phyloP scores from a whole-genome alignment of 2,888 invertebrate genomes.

The Homarus gammarus region DNA sequence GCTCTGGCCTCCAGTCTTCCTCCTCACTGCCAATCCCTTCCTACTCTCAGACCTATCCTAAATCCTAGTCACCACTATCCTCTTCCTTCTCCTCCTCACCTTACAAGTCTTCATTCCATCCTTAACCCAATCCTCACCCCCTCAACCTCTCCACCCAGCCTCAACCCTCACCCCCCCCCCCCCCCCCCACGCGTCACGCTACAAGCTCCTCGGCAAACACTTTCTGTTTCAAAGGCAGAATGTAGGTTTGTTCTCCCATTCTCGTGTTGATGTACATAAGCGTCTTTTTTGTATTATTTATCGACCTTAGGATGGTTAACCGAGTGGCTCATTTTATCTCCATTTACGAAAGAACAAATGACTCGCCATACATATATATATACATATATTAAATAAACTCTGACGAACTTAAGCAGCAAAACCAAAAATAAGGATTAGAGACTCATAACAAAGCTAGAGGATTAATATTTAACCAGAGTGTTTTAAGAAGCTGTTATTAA shows the following conservation, averaged over 20 bases:
- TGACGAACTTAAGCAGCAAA: slow-evolving; percentile 9
- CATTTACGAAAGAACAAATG: background rate
- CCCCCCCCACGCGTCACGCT: slow-evolving; percentile 18
- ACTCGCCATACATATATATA: background rate
- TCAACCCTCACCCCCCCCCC: background rate
- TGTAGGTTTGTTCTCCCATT: slow-evolving; percentile 36
- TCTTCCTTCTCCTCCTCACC: background rate
- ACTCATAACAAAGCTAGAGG: background rate
- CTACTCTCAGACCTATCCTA: background rate
- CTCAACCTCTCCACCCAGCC: background rate
- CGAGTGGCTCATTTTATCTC: slow-evolving; percentile 41
- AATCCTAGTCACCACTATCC: too few species aligned
- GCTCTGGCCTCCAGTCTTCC: background rate
- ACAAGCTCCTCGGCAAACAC: slow-evolving; percentile 25
- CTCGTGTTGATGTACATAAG: slow-evolving; percentile 54
- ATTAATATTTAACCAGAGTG: background rate
- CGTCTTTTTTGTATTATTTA: slow-evolving; percentile 51
- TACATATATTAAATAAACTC: background rate
- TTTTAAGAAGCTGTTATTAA: slow-evolving; percentile 1
- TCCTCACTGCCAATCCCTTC: background rate
- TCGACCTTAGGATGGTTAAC: slow-evolving; percentile 29
- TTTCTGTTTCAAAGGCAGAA: slow-evolving; percentile 28
- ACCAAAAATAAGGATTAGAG: slow-evolving; percentile 7
- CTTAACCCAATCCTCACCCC: background rate
- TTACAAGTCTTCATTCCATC: slow-evolving; percentile 1